Base-by-base conservation (phyloP, 2,888 invertebrate genomes). In the Alcis repandata region DNA sequence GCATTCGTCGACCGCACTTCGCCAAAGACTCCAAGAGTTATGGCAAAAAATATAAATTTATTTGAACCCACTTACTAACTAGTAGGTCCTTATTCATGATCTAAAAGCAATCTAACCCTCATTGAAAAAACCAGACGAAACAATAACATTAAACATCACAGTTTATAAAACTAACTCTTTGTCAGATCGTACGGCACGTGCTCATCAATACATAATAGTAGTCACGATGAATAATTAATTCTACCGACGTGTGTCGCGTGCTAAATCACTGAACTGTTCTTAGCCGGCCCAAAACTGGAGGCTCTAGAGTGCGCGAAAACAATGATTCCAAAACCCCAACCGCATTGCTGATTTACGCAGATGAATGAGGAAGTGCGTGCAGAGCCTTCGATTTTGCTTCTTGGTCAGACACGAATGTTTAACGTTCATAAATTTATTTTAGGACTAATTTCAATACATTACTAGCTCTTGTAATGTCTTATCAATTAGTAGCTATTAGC, bases 221-320 rank as follows among this genome's bases (percentile, higher is more conserved):
- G 48, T 17, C 51, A 56, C 48, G 27, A 59, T 70, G 68, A 67
- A 73, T 71, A 62, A 60, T 66, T 69, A 49, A 67, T 22, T 20
- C 7, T 10, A 33, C 3, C 11, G 46, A 66, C 65, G 65, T 66
- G 65, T 45, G 20, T 58, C 46, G 60, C 17, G 13, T 57, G 11
- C 45, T 53, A 46, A 58, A 17, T 11, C 33, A 17, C 19, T 48
- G 8, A 33, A 48, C 33, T 49, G 19, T 36, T 20, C 13, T 36
- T 49, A 61, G 62, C 59, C 59, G 48, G 43, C 58, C 68, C 54
- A 67, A 70, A 73, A 49, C 41, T 51, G 22, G 36, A 7, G 17
- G 17, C 27, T 41, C 40, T 13, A 20, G 38, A 33, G 43, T 38
- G 40, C 58, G 63, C 67, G 36, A 69, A 69, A 65, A 73, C 72